These are phyloP conservation scores for Odontomachus brunneus DNA, from an alignment of 1,140 invertebrate genomes.

Conservation along the genomic window DNA sequence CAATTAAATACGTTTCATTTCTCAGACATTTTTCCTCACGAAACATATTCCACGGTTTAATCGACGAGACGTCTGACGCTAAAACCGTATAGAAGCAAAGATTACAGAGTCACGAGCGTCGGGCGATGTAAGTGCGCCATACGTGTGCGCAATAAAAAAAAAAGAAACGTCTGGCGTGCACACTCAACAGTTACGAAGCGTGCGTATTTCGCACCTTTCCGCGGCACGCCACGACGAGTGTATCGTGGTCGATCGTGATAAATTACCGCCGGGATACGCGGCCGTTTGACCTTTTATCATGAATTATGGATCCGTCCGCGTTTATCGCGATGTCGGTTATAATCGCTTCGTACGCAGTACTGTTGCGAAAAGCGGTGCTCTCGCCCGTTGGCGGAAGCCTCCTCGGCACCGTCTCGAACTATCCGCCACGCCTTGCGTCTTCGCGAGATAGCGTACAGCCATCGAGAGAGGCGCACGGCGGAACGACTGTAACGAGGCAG, in stretches of 20 bases:
- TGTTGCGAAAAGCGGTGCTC: constrained; percentile 2
- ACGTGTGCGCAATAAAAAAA: too few species aligned
- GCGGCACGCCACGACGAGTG: background rate
- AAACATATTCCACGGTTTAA: background rate
- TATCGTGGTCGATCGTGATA: constrained; percentile 41
- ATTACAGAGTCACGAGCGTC: background rate
- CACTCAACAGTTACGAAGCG: background rate
- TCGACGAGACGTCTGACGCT: background rate
- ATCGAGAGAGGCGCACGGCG: constrained; percentile 34
- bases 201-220: background rate
- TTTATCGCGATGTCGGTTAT: constrained; percentile 37
- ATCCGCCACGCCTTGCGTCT: constrained; percentile 52
- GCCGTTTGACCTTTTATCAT: constrained; percentile 47
- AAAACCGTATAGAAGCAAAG: background rate
- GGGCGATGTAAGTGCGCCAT: background rate
- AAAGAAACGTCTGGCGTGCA: background rate
- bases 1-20: too few species aligned
- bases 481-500: constrained; percentile 54
- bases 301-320: constrained; percentile 52
- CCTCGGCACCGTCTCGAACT: constrained; percentile 20
- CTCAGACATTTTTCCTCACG: too few species aligned
- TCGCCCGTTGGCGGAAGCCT: constrained; percentile 32
- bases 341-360: constrained; percentile 14
- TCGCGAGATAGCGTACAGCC: constrained; percentile 21
- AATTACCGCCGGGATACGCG: constrained; percentile 28